Evolutionary conservation across 2,113 vertebrate species (phyloP).

Genomic region (Ictalurus punctatus): DNA sequence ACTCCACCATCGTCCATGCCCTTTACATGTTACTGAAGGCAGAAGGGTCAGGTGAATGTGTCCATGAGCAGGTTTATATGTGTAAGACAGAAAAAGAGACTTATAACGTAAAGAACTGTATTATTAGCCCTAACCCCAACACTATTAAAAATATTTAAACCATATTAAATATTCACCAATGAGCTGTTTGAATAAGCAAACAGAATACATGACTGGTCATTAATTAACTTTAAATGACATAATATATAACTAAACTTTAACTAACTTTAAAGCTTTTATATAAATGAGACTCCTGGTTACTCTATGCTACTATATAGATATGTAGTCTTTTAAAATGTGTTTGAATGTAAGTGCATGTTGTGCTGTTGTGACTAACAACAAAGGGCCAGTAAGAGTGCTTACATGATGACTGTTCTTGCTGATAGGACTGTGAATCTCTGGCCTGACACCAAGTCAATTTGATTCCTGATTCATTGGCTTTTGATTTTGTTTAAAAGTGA

Average conservation of each 20-base stretch:
- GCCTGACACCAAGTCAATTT: neutral
- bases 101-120: neutral
- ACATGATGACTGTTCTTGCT: neutral
- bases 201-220: neutral
- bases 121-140: neutral
- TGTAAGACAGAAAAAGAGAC: neutral
- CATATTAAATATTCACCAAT: neutral
- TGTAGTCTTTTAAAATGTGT: neutral
- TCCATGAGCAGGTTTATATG: neutral
- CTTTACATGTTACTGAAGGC: conserved; percentile 42
- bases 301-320: neutral
- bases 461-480: neutral
- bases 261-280: neutral
- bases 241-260: neutral
- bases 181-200: neutral
- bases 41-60: neutral
- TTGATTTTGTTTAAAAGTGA: neutral
- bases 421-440: neutral
- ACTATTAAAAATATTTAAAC: neutral
- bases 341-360: neutral
- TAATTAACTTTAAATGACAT: neutral
- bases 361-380: neutral
- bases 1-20: conserved; percentile 40
- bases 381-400: neutral
- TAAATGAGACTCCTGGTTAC: neutral